Evolutionary conservation across 2,113 vertebrate species (phyloP), one percentile per base, ranked within the genome.

Genomic region (Aleadryas rufinucha): DNA sequence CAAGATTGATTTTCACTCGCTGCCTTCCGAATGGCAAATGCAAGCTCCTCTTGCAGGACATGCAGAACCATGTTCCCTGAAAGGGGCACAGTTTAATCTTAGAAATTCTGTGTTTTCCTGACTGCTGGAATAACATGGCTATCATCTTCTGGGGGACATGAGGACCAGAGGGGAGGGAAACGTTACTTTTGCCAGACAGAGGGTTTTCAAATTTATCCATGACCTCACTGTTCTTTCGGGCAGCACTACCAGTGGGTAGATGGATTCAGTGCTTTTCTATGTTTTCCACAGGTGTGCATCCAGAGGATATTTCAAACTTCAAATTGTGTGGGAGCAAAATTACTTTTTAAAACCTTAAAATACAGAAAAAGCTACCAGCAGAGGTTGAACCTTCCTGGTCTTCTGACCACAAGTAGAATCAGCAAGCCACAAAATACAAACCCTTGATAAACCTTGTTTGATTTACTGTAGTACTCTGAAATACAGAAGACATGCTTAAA

Each of bases 131-230:
- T 1, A 7, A 24, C 15, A 7, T 13, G 13, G 20, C 23, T 30
- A 30, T 17, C 5, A 2, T 57, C n/a, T 69, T 20, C 16, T 44
- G 28, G 10, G 31, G 37, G 53, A 26, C 0, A 0, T 2, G 30
- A 69, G 16, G 28, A 44, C 19, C 33, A 60, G 65, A 75, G 69
- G 6, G 20, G 60, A 89, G 19, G 1, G 26, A 13, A 87, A 35
- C 2, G 2, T 54, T 57, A 5, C 16, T 82, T 75, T 60, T 69
- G 9, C 13, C 8, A 41, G 44, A 23, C 7, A 78, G 35, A 42
- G 8, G 12, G 5, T 75, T 82, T 78, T 50, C 52, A 79, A 19
- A 18, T 72, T 68, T 57, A 30, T 39, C 16, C 22, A 20, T 1
- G 1, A 44, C 22, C 15, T 71, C 33, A 24, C 15, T 24, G 9